Conservation (phyloP, 2,797 vertebrate species). For the Anisognathus igniventris region DNA sequence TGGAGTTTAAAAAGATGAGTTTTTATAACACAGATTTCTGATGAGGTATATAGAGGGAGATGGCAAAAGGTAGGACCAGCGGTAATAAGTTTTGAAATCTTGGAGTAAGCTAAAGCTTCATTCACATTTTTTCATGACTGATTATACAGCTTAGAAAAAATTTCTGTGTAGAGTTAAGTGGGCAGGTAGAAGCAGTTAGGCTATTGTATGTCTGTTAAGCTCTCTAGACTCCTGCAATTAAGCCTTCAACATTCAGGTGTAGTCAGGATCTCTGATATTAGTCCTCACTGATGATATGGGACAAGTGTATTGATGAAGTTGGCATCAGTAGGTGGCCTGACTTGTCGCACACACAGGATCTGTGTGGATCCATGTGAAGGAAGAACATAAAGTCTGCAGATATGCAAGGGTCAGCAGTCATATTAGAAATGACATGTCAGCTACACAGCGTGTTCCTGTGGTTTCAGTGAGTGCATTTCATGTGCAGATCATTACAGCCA, state of each 20-base stretch:
- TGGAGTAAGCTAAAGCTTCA: neutral
- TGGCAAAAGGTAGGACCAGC: neutral
- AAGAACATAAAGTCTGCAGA: neutral
- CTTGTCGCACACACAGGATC: fast-evolving
- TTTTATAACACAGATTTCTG: neutral
- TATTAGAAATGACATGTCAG: neutral
- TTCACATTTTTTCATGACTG: neutral
- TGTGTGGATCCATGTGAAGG: neutral
- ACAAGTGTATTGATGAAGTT: neutral
- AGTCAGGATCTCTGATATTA: neutral
- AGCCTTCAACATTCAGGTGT: neutral
- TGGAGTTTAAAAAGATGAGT: neutral
- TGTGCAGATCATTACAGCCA: neutral
- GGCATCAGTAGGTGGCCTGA: neutral
- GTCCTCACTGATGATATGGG: neutral
- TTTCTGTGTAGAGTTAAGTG: neutral
- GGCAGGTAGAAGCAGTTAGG: neutral
- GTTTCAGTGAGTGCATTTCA: neutral
- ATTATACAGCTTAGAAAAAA: neutral
- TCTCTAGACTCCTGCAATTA: neutral
- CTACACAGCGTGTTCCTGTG: neutral
- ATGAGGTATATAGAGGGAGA: neutral
- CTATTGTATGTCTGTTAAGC: fast-evolving
- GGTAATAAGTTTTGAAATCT: neutral
- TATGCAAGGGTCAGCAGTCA: neutral